phyloP scores from a whole-genome alignment of 2,888 invertebrate genomes.

The Xylophagus ater region DNA sequence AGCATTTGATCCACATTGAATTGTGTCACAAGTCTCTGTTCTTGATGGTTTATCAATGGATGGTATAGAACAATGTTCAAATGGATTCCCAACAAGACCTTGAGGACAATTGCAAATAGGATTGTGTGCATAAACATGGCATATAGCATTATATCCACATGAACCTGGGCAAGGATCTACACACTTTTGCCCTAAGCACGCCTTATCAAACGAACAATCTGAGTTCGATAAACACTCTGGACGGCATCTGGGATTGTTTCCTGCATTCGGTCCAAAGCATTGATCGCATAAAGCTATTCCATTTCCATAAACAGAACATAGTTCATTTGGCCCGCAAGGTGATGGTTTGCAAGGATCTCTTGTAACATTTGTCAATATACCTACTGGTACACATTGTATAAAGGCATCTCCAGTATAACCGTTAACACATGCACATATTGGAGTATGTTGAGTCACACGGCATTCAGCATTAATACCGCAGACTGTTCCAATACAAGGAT shows the following conservation, averaged over 20 bases:
- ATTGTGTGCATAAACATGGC: constrained; percentile 57
- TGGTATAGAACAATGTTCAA: constrained; percentile 57
- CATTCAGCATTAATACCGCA: constrained; percentile 77
- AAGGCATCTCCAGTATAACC: constrained; percentile 73
- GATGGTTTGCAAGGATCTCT: constrained; percentile 63
- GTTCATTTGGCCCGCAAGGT: constrained; percentile 57
- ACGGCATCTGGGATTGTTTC: constrained; percentile 61
- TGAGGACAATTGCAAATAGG: constrained; percentile 60
- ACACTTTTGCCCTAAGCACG: constrained; percentile 64
- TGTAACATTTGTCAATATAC: constrained; percentile 49
- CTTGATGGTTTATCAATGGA: constrained; percentile 32
- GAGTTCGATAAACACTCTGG: constrained; percentile 73
- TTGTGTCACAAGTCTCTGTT: constrained; percentile 49
- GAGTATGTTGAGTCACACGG: constrained; percentile 66
- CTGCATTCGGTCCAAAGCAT: constrained; percentile 57
- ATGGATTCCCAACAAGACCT: constrained; percentile 64
- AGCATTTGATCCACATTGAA: constrained; percentile 65
- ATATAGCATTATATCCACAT: constrained; percentile 63
- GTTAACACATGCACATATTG: constrained; percentile 67
- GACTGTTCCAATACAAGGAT: constrained; percentile 60
- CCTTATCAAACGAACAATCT: constrained; percentile 66
- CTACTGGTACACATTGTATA: constrained; percentile 53
- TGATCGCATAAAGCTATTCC: constrained; percentile 69
- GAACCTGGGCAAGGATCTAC: constrained; percentile 69
- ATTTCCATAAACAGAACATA: constrained; percentile 59